phyloP scores from a whole-genome alignment of 2,113 vertebrate genomes.

The Okapia johnstoni region DNA sequence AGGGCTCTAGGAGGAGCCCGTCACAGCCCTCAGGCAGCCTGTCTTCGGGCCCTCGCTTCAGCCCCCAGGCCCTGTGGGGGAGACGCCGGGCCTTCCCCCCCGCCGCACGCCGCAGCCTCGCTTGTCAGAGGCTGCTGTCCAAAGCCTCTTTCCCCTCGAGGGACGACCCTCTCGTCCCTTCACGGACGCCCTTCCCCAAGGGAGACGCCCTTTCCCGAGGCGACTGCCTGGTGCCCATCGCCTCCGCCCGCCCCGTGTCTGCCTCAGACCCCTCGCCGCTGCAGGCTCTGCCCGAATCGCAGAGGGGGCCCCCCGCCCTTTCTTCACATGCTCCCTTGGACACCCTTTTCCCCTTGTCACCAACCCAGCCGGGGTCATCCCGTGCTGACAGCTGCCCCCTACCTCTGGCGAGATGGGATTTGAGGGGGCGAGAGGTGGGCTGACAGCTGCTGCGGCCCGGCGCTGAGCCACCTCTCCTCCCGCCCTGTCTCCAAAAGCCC shows the following conservation, averaged over 20 bases:
- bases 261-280: fast-evolving
- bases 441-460: not conserved
- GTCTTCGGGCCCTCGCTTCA: not conserved
- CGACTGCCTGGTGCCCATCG: not conserved
- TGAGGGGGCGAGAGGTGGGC: not conserved
- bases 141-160: not conserved
- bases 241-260: not conserved
- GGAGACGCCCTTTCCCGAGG: not conserved
- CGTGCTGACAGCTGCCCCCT: not conserved
- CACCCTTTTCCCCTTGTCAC: fast-evolving
- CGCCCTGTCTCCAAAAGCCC: not conserved
- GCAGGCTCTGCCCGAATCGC: not conserved
- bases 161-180: not conserved
- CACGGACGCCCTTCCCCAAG: not conserved
- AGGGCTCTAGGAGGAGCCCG: not conserved
- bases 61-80: not conserved
- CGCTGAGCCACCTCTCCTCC: not conserved
- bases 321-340: not conserved
- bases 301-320: no score
- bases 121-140: not conserved
- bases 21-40: not conserved
- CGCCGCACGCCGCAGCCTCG: no score
- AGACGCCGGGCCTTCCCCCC: no score
- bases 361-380: fast-evolving
- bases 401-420: not conserved